Base-by-base conservation (phyloP, 2,797 vertebrate species). In the Gadopsis marmoratus region DNA sequence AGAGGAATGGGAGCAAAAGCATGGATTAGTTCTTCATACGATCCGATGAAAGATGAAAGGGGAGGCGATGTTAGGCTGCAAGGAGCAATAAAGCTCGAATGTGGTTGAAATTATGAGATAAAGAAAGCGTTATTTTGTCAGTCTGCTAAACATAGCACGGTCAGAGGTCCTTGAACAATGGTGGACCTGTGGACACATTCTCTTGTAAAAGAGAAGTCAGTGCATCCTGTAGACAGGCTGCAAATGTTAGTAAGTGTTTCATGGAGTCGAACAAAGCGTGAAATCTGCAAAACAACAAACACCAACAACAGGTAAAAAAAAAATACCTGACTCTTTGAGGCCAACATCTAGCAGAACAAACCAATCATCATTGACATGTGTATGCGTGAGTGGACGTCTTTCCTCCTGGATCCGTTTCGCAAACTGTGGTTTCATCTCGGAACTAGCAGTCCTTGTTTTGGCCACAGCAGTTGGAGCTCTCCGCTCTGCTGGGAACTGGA, bases 261-360 rank as follows among this genome's bases (percentile, higher is more conserved):
- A 61, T 21, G 43, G 48, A 37, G 71, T n/a, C 33, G 0, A 74
- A 58, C 11, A n/a, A 77, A 75, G 48, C 48, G 54, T 10, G 35
- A 29, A 19, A 33, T 54, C 45, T 48, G 72, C 65, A 70, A 71
- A 67, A 31, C 23, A 62, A 74, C 45, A 80, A 79, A 62, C 6
- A 26, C 74, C 63, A 55, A 26, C 26, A 74, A 64, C 17, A 31
- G 45, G 26, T n/a, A 1, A 33, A 58, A 56, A 43, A 19, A 19
- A 58, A 81, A 85, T 92, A 95, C 94, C 94, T 94, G 90, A 83
- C 86, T 88, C 71, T 86, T 83, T 90, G 73, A 53, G 71, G 35
- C 51, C 86, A 88, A 47, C 58, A 61, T 94, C 93, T 48, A 95
- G 89, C 6, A 95, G 87, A 84, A 91, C 78, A 93, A 94, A 96